These are phyloP conservation scores for Desmodus rotundus DNA, from an alignment of 2,113 vertebrate species.

Conservation along the genomic window DNA sequence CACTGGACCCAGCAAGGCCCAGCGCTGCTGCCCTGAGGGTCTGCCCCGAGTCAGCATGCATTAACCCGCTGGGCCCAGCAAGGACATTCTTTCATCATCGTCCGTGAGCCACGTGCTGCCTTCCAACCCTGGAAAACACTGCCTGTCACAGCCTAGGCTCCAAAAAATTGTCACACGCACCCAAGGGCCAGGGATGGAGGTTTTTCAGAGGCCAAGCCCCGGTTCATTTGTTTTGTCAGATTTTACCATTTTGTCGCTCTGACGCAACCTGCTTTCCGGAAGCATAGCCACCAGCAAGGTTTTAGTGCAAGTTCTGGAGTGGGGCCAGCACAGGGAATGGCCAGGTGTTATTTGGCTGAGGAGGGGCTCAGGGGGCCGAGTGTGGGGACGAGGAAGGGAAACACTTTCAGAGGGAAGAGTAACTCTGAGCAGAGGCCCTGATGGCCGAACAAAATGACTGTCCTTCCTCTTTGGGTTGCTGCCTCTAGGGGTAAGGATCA, in stretches of 20 bases:
- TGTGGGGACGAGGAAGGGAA: background rate
- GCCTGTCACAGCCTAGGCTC: background rate
- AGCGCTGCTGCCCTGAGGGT: background rate
- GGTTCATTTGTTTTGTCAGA: background rate
- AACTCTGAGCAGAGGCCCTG: background rate
- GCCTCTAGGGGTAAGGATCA: background rate
- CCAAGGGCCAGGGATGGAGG: background rate
- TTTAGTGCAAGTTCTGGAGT: background rate
- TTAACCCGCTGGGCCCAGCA: fast-evolving
- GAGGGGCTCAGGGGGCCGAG: no score
- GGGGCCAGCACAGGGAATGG: background rate
- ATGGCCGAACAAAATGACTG: fast-evolving
- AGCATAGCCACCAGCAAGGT: background rate
- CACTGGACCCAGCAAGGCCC: background rate
- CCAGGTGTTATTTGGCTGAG: fast-evolving
- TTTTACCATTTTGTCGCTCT: background rate
- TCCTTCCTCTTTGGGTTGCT: background rate
- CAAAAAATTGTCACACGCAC: background rate
- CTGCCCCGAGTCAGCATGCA: background rate
- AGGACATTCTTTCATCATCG: background rate
- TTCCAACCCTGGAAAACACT: background rate
- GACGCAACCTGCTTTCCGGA: background rate
- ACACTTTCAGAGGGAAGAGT: background rate
- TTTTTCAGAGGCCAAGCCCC: background rate
- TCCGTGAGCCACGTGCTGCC: background rate